Evolutionary conservation across 2,888 invertebrate species (phyloP), one percentile per base, ranked within the genome.

Genomic region (Caenorhabditis sp.): DNA sequence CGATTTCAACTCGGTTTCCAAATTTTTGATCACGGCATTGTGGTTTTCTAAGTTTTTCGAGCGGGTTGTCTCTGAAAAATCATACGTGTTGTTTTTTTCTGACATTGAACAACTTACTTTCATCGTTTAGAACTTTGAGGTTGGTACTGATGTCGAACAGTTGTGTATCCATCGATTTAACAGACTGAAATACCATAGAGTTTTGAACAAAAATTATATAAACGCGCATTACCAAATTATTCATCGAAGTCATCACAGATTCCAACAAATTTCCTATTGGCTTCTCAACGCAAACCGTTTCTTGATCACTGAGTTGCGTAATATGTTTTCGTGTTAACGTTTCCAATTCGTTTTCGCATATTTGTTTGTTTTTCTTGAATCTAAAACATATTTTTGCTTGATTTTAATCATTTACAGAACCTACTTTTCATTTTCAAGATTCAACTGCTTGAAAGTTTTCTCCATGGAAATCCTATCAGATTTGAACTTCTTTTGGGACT

Each of bases 131-230:
- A 14, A 12, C 19, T 5, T 43, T 21, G 8, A 59, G 24, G 17
- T 6, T n/a, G 2, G 37, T 43, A 6, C 21, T 2, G 4, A 59
- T 17, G 4, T 43, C 62, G 4, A 27, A 23, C 27, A 71, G 60
- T 37, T 66, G 71, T 51, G 59, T 57, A 50, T 66, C 66, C 66
- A 71, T 66, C 14, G 73, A 65, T 14, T 73, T 62, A 17, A 68
- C 31, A 0, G 73, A 73, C 73, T 72, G 57, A 66, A 71, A 58
- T 14, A 19, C 27, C 17, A 31, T 36, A 6, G 54, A 21, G 57
- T 27, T n/a, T 43, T 4, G 36, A 23, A 58, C 24, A 51, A 51
- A 27, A 26, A 19, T 0, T 27, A 5, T 26, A 14, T 14, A 31
- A 31, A 31, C 31, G 26, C 14, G 5, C 0, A 57, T 60, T 26